Evolutionary conservation across 2,797 vertebrate species (phyloP).

Genomic region (Toxotes lorentzi): DNA sequence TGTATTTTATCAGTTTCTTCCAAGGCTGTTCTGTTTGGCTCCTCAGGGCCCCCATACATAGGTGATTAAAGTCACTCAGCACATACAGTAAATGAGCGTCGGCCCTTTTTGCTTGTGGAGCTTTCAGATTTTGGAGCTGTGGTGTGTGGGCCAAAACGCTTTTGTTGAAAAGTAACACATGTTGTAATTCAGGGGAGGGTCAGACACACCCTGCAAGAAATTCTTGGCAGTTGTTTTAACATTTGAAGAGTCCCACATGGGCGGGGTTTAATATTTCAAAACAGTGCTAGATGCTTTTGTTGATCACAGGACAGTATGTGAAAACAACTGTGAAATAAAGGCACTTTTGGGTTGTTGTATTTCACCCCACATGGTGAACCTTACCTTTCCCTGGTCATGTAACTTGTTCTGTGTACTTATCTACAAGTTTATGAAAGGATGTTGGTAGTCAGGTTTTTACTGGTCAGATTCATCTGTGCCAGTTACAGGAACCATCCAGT

Average conservation of each 20-base stretch:
- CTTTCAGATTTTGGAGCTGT: background rate
- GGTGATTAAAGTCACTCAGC: background rate
- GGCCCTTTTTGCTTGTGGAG: background rate
- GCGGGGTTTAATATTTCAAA: slow-evolving; percentile 48
- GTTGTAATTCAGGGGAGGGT: slow-evolving; percentile 49
- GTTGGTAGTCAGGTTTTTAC: background rate
- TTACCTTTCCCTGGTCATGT: background rate
- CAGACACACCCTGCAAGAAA: slow-evolving; percentile 60
- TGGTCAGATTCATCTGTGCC: background rate
- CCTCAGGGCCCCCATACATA: background rate
- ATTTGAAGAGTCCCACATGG: slow-evolving; percentile 42
- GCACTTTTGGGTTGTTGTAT: background rate
- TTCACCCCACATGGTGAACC: background rate
- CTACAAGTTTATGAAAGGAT: background rate
- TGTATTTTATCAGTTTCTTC: background rate
- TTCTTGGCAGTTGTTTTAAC: slow-evolving; percentile 61
- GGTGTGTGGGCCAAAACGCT: slow-evolving; percentile 20
- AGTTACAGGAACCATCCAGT: background rate
- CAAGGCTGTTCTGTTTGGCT: background rate
- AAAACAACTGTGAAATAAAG: slow-evolving; percentile 1
- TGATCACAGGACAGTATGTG: slow-evolving; percentile 6
- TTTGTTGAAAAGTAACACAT: slow-evolving; percentile 46
- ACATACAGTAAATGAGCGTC: background rate
- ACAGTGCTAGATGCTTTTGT: slow-evolving; percentile 20
- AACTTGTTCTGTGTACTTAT: background rate